Percentiles rank a stretch among this genome's conserved stretches.
Conservation (phyloP, 2,113 vertebrate species). For the Prionailurus bengalensis region DNA sequence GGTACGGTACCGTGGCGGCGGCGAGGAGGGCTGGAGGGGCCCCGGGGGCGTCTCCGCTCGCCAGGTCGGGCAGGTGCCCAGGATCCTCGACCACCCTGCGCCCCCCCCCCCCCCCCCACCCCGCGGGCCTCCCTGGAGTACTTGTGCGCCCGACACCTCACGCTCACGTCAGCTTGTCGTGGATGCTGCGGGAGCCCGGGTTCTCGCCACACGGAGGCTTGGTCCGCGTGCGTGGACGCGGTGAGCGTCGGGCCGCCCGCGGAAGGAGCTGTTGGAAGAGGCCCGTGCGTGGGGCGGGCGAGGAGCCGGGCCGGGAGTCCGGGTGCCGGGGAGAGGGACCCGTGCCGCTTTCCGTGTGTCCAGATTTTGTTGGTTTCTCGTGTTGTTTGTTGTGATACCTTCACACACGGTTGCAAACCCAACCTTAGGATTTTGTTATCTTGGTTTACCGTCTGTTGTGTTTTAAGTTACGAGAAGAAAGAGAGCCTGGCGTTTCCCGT, state of each 20-base stretch:
- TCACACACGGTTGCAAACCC: neutral
- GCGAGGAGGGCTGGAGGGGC: neutral
- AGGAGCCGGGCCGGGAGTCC: neutral
- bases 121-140: no score
- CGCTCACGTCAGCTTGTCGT: no score
- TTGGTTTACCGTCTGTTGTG: neutral
- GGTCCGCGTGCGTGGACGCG: no score
- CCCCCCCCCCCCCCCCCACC: no score
- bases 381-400: neutral
- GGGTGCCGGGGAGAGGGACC: accelerated
- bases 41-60: accelerated
- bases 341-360: accelerated
- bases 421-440: accelerated
- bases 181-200: no score
- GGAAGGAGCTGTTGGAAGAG: no score
- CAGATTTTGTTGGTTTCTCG: neutral
- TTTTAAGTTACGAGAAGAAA: neutral
- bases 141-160: no score
- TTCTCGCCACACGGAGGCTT: no score
- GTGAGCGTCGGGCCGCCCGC: no score
- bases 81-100: no score
- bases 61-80: accelerated
- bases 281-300: accelerated
- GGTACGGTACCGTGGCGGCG: slow-evolving; percentile 81
- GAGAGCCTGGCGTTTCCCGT: accelerated